Conservation (phyloP, 2,113 vertebrate species). For the Callopanchax toddi region DNA sequence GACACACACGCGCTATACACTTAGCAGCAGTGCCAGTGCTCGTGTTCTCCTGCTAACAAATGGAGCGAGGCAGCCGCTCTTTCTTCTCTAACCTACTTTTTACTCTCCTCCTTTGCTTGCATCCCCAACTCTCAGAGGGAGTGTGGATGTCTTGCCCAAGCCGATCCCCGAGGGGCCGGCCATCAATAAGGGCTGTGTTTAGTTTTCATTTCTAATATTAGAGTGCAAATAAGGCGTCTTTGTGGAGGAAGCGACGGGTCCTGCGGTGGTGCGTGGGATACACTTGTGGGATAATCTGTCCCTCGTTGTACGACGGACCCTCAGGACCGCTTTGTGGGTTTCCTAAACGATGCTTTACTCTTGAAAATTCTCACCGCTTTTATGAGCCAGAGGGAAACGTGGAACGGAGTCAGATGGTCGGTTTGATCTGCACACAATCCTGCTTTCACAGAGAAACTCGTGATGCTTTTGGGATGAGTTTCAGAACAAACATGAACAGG, state of each 20-base stretch:
- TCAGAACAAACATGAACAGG: too few species aligned
- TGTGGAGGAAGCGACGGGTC: slow-evolving; percentile 42
- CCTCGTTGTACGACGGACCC: slow-evolving; percentile 34
- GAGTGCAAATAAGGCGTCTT: slow-evolving; percentile 28
- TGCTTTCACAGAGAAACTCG: slow-evolving; percentile 19
- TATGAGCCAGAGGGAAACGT: slow-evolving; percentile 26
- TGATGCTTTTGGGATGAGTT: slow-evolving; percentile 33
- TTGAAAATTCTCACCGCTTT: slow-evolving; percentile 36
- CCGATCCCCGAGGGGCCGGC: slow-evolving; percentile 35
- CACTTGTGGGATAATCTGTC: slow-evolving; percentile 49
- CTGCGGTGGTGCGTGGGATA: slow-evolving; percentile 31
- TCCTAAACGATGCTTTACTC: slow-evolving; percentile 38
- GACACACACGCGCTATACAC: slow-evolving; percentile 24
- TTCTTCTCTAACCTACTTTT: slow-evolving; percentile 70
- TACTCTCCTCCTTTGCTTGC: slow-evolving; percentile 21
- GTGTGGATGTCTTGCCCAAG: slow-evolving; percentile 52
- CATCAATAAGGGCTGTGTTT: slow-evolving; percentile 56
- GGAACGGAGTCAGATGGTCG: slow-evolving; percentile 34
- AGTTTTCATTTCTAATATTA: slow-evolving; percentile 56
- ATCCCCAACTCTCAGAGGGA: slow-evolving; percentile 38
- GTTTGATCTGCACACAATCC: slow-evolving; percentile 11
- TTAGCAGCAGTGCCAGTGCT: slow-evolving; percentile 39
- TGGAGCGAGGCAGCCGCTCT: slow-evolving; percentile 49
- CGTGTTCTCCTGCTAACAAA: slow-evolving; percentile 51
- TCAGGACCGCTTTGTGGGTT: slow-evolving; percentile 16